Base-by-base conservation (phyloP, 1,140 invertebrate genomes). In the Ephestia elutella region DNA sequence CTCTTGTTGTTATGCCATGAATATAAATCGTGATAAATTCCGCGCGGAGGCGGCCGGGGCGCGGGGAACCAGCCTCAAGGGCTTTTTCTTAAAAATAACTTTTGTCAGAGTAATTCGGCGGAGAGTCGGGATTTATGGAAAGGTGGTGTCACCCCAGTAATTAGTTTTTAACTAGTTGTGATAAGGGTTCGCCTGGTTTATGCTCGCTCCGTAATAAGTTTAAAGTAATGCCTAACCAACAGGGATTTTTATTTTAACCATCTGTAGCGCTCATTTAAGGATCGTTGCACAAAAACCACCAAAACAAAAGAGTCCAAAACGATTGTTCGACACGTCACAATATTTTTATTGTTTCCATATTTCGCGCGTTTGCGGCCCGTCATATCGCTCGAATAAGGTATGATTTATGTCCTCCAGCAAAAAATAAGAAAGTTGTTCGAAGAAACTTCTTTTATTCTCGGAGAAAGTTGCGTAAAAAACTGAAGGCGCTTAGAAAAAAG, bases 21-120 rank as follows among this genome's bases (percentile, higher is more conserved):
- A 90, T 90, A 89, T 89, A 90, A 90, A 90, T 89, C 82, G 86
- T 89, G 82, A 89, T 89, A 87, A 90, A 89, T 90, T 90, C 87
- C 77, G 72, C 71, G 65, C 70, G 69, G 65, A 61, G 60, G 74
- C 56, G 59, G 70, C 57, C 59, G 65, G 64, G 57, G 30, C 61
- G 38, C 55, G 71, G 64, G 56, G 65, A 58, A 72, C 68, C 68
- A 70, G 78, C 84, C 86, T 84, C 80, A 71, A 82, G 84, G 84
- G 82, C 75, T 83, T 87, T 85, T 88, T 88, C 84, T 88, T 86
- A 86, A 88, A 88, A 88, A 88, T 88, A 88, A 88, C 82, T 87
- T 88, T 88, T 87, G 82, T 85, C 80, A 80, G 77, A 77, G 81
- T 80, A 85, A 86, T 88, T 85, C 84, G 76, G 81, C 63, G 73